Evolutionary conservation across 2,888 invertebrate species (phyloP).

Genomic region (Omphaloscelis lunosa): DNA sequence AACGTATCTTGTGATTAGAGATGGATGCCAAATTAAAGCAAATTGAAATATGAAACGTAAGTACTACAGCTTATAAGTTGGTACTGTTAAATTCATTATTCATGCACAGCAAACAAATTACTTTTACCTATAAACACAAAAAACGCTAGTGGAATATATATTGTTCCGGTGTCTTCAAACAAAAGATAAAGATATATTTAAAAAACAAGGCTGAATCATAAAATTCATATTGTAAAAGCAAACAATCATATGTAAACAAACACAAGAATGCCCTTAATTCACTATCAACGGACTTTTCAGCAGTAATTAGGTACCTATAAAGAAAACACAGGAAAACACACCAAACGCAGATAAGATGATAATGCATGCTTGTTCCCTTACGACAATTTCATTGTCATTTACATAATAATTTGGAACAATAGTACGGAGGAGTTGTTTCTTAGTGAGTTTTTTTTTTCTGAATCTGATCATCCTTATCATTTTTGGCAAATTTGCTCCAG

Average conservation of each 20-base stretch:
- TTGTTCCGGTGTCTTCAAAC: neutral
- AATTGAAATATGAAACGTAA: neutral
- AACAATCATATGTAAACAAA: conserved; percentile 57
- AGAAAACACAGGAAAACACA: conserved; percentile 71
- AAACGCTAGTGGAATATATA: neutral
- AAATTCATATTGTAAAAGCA: conserved; percentile 12
- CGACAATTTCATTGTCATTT: conserved; percentile 77
- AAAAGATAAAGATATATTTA: neutral
- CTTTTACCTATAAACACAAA: neutral
- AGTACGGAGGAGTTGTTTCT: conserved; percentile 47
- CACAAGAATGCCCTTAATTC: conserved; percentile 68
- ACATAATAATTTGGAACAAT: conserved; percentile 79
- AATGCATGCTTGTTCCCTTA: conserved; percentile 69
- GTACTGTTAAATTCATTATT: neutral
- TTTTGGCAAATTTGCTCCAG: neutral
- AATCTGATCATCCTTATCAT: neutral
- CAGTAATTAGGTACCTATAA: conserved; percentile 72
- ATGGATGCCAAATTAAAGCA: neutral
- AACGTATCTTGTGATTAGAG: neutral
- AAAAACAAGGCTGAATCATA: conserved; percentile 17
- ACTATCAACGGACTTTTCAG: conserved; percentile 65
- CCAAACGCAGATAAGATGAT: conserved; percentile 74
- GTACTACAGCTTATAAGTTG: neutral
- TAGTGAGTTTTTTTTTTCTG: neutral
- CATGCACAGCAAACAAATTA: neutral